Conservation (phyloP, 1,140 invertebrate genomes). For the Hormaphis cornu region DNA sequence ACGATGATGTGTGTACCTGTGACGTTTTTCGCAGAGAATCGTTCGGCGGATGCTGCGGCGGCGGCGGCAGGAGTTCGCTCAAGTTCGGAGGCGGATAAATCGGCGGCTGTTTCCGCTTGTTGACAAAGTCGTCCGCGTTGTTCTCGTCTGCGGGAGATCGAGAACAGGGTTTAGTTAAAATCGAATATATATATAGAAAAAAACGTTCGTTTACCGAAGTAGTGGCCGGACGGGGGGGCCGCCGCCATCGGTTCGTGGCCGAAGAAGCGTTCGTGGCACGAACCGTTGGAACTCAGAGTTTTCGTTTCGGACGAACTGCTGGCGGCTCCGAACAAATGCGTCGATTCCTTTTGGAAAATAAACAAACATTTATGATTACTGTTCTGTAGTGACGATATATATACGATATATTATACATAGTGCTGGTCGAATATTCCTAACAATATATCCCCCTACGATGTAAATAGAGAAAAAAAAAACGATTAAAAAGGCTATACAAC, state of each 20-base stretch:
- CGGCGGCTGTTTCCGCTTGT: conserved; percentile 25
- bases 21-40: background rate
- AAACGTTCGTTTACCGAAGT: background rate
- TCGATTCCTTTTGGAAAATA: conserved; percentile 29
- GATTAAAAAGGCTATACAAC: no score
- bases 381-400: no score
- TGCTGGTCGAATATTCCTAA: background rate
- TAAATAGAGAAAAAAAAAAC: no score
- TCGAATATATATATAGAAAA: background rate
- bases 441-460: background rate
- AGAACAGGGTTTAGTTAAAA: background rate
- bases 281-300: conserved; percentile 34
- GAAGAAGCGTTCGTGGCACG: conserved; percentile 10
- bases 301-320: conserved; percentile 35
- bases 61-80: conserved; percentile 67
- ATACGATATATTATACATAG: background rate
- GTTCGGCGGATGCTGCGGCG: conserved; percentile 69
- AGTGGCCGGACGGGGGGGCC: background rate
- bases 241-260: background rate
- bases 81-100: conserved; percentile 52
- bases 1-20: no score
- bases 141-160: background rate
- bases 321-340: conserved; percentile 32
- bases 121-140: conserved; percentile 1
- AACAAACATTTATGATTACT: no score